Evolutionary conservation across 2,113 vertebrate genomes (phyloP).

Genomic region (Sigmodon hispidus): DNA sequence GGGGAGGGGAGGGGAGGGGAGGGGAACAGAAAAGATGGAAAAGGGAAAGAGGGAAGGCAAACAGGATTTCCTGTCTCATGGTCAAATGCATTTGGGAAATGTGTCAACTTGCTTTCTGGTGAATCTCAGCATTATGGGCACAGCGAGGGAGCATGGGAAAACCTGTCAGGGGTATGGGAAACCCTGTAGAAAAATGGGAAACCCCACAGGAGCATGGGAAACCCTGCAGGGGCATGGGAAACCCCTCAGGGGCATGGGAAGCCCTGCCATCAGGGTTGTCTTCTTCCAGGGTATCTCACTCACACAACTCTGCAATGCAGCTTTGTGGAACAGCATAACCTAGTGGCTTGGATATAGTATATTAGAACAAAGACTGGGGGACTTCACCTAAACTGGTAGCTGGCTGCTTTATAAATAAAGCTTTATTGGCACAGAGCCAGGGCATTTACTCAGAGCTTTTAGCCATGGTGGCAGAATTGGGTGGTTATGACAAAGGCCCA

Average conservation of each 20-base stretch:
- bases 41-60: rapidly evolving
- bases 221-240: neutral
- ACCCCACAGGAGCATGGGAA: neutral
- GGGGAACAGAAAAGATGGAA: rapidly evolving
- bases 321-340: neutral
- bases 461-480: neutral
- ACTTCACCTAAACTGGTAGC: too few relatives aligned
- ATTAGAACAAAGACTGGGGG: neutral
- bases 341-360: neutral
- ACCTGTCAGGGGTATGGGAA: neutral
- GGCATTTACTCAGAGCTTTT: neutral
- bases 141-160: too few relatives aligned
- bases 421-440: neutral
- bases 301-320: neutral
- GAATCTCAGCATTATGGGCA: too few relatives aligned
- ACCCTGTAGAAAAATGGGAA: neutral
- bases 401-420: neutral
- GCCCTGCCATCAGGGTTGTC: neutral
- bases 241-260: neutral
- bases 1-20: too few relatives aligned
- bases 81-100: neutral
- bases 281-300: neutral
- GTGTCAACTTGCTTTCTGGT: neutral
- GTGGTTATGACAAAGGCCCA: neutral
- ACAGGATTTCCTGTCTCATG: neutral